A percentile compares a stretch with the other conserved stretches of the same genome.
Conservation (phyloP, 1,140 invertebrate genomes). For the Drosophila lacteicornis region DNA sequence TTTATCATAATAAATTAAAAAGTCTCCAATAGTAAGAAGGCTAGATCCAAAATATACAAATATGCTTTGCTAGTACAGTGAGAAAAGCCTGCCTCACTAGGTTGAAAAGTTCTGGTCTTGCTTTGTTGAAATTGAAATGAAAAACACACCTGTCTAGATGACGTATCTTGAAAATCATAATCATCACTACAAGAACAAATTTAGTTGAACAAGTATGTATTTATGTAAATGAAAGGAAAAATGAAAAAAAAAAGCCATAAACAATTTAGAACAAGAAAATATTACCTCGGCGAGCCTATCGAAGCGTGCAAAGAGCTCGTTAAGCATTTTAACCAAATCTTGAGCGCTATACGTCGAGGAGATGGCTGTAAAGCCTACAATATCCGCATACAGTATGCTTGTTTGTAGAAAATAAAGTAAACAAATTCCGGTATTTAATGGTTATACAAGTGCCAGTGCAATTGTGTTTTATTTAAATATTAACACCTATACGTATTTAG, state of each 20-base stretch:
- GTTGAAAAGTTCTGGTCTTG: slow-evolving; percentile 16
- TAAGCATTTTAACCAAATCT: slow-evolving; percentile 96
- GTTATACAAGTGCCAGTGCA: slow-evolving; percentile 22
- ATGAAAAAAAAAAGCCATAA: slow-evolving; percentile 24
- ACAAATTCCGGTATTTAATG: slow-evolving; percentile 24
- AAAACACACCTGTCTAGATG: slow-evolving; percentile 30
- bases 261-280: slow-evolving; percentile 27
- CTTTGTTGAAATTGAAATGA: slow-evolving; percentile 14
- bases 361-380: slow-evolving; percentile 97
- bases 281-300: slow-evolving; percentile 95
- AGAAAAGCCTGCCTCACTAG: slow-evolving; percentile 6
- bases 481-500: slow-evolving; percentile 33
- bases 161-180: slow-evolving; percentile 57
- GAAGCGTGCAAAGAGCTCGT: slow-evolving; percentile 96
- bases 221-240: slow-evolving; percentile 37
- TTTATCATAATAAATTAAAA: too few relatives aligned
- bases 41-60: not conserved
- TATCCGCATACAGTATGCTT: slow-evolving; percentile 95
- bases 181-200: slow-evolving; percentile 44
- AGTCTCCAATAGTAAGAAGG: not conserved
- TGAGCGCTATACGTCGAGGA: slow-evolving; percentile 97
- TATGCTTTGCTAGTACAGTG: too few relatives aligned
- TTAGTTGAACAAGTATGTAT: slow-evolving; percentile 14
- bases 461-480: slow-evolving; percentile 27
- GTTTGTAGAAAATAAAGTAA: slow-evolving; percentile 18